Evolutionary conservation across 2,113 vertebrate species (phyloP).

Genomic region (Cichladusa arquata): DNA sequence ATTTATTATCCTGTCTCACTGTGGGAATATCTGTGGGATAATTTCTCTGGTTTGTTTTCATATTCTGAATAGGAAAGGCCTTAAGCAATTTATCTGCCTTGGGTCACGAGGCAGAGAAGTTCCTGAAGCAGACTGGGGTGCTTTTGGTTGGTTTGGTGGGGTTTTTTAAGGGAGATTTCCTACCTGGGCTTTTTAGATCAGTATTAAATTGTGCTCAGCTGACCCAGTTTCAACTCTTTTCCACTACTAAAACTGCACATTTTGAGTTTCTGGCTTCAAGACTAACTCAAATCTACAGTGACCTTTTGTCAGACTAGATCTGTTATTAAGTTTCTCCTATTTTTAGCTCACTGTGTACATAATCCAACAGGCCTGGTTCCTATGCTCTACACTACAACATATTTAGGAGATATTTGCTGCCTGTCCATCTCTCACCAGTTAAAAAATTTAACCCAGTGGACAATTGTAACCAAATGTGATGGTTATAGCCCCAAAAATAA

Average conservation of each 20-base stretch:
- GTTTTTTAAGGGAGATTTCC: not conserved
- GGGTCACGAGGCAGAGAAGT: not conserved
- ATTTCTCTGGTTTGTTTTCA: not conserved
- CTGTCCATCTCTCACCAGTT: not conserved
- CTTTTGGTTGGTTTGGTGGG: not conserved
- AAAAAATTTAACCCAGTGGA: not conserved
- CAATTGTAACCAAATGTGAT: not conserved
- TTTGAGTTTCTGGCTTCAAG: not conserved
- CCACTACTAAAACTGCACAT: not conserved
- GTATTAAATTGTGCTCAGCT: not conserved
- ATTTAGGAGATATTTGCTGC: not conserved
- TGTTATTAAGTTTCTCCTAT: not conserved
- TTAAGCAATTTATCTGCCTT: not conserved
- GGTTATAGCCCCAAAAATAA: not conserved
- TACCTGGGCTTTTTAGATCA: not conserved
- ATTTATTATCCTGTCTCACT: rapidly evolving
- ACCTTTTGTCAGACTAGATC: not conserved
- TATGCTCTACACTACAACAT: not conserved
- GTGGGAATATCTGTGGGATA: not conserved
- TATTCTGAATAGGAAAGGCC: not conserved
- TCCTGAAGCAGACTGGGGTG: not conserved
- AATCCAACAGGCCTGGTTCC: not conserved
- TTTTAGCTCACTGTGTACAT: not conserved
- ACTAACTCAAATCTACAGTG: not conserved
- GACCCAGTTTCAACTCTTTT: not conserved